These are phyloP conservation scores for Ephialtes manifestator DNA, from an alignment of 2,888 invertebrate species.

Conservation along the genomic window DNA sequence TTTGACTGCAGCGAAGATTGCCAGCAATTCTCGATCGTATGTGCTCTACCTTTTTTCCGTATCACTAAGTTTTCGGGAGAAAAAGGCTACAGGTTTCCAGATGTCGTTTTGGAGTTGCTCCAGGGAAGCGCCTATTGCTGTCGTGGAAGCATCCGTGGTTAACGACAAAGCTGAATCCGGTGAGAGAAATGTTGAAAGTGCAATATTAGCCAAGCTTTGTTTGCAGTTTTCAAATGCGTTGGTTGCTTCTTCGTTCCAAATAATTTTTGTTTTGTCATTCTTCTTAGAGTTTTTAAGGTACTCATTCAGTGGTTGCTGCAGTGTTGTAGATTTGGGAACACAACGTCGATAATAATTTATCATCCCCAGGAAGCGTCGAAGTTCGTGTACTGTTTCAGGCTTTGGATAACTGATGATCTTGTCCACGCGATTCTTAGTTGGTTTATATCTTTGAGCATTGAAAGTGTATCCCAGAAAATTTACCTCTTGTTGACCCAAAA, in stretches of 20 bases:
- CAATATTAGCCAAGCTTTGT: slow-evolving; percentile 30
- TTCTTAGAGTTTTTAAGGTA: no score
- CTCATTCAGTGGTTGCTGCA: no score
- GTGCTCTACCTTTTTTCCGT: slow-evolving; percentile 65
- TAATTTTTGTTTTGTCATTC: no score
- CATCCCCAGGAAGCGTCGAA: no score
- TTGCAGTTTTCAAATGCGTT: slow-evolving; percentile 32
- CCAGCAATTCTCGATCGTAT: slow-evolving; percentile 52
- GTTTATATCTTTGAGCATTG: slow-evolving; percentile 22
- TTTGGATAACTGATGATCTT: no score
- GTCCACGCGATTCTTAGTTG: no score
- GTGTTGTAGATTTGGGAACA: no score
- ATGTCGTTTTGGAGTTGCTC: slow-evolving; percentile 34
- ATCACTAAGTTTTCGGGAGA: slow-evolving; percentile 51
- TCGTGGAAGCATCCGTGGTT: slow-evolving; percentile 62
- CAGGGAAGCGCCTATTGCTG: slow-evolving; percentile 50
- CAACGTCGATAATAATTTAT: no score
- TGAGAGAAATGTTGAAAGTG: slow-evolving; percentile 18
- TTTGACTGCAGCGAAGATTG: slow-evolving; percentile 61
- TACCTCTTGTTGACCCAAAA: slow-evolving; percentile 37
- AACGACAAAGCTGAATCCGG: slow-evolving; percentile 50
- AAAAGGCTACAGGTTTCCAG: slow-evolving; percentile 54
- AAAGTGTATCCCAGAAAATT: slow-evolving; percentile 43
- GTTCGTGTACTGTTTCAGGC: no score
- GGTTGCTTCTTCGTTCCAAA: no score